A percentile compares a stretch with the other conserved stretches of the same genome.
These are phyloP conservation scores for Anas flavirostris DNA, from an alignment of 2,797 vertebrate genomes.

Conservation along the genomic window DNA sequence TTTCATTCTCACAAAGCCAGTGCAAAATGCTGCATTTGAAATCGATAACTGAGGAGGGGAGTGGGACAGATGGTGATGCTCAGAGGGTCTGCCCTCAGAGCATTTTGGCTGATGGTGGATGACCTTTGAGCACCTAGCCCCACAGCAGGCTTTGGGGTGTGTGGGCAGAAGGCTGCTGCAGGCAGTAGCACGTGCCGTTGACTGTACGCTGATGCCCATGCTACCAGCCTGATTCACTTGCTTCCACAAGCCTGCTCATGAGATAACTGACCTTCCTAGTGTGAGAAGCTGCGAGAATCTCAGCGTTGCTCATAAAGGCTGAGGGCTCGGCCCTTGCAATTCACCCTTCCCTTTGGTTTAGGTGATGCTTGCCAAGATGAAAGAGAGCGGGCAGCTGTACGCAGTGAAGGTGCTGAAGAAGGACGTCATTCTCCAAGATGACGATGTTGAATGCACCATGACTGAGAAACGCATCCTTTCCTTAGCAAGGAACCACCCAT, in stretches of 20 bases:
- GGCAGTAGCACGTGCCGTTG: not conserved
- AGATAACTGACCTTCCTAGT: not conserved
- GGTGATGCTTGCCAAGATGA: constrained; percentile 95
- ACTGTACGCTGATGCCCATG: not conserved
- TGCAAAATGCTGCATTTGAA: not conserved
- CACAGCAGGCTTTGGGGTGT: not conserved
- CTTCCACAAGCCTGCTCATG: not conserved
- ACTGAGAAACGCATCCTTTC: constrained; percentile 96
- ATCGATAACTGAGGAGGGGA: not conserved
- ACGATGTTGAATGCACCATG: constrained; percentile 98
- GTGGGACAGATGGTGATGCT: not conserved
- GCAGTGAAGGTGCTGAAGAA: constrained; percentile 98
- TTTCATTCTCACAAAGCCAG: not conserved
- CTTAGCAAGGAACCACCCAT: constrained; percentile 91
- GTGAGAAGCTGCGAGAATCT: not conserved
- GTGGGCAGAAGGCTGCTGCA: not conserved
- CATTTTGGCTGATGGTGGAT: not conserved
- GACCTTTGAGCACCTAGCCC: not conserved
- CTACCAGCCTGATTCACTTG: not conserved
- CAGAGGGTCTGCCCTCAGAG: not conserved
- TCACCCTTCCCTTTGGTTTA: constrained; percentile 53
- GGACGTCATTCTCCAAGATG: constrained; percentile 97
- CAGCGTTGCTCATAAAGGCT: not conserved
- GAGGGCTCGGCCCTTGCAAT: not conserved
- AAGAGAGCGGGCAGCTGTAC: constrained; percentile 86